phyloP scores from a whole-genome alignment of 2,888 invertebrate species.

The Leptinotarsa haldemani region DNA sequence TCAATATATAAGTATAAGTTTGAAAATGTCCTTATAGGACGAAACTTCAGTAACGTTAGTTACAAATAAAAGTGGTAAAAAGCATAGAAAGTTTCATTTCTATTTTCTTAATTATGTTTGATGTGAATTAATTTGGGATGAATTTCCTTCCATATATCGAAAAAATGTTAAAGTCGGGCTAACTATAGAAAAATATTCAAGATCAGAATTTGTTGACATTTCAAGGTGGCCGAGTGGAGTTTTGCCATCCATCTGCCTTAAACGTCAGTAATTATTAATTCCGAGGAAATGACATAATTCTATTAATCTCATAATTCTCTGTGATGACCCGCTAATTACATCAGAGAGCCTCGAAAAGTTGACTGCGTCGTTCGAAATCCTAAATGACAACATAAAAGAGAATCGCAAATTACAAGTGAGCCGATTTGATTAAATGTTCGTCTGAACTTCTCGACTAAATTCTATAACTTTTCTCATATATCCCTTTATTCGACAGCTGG shows the following conservation, averaged over 20 bases:
- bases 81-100: too few species aligned
- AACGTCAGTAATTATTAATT: neutral
- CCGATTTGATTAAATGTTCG: slow-evolving; percentile 5
- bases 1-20: too few species aligned
- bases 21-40: too few species aligned
- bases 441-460: slow-evolving; percentile 36
- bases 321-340: slow-evolving; percentile 7
- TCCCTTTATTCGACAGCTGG: slow-evolving; percentile 30
- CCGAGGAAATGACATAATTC: neutral
- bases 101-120: too few species aligned
- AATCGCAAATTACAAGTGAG: slow-evolving; percentile 17
- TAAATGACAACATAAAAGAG: slow-evolving; percentile 16
- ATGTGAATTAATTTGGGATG: too few species aligned
- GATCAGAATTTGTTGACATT: too few species aligned
- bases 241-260: neutral
- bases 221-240: neutral
- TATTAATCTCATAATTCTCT: neutral
- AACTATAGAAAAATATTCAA: too few species aligned
- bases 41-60: too few species aligned
- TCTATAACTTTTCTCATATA: slow-evolving; percentile 32
- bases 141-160: too few species aligned
- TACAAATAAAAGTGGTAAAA: too few species aligned
- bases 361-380: neutral
- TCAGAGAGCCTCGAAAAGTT: slow-evolving; percentile 12
- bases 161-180: too few species aligned